Evolutionary conservation across 92 coral and sea anemone genomes (phyloP), one percentile per base, ranked within the genome.

Genomic region (Bergia puertoricense): DNA sequence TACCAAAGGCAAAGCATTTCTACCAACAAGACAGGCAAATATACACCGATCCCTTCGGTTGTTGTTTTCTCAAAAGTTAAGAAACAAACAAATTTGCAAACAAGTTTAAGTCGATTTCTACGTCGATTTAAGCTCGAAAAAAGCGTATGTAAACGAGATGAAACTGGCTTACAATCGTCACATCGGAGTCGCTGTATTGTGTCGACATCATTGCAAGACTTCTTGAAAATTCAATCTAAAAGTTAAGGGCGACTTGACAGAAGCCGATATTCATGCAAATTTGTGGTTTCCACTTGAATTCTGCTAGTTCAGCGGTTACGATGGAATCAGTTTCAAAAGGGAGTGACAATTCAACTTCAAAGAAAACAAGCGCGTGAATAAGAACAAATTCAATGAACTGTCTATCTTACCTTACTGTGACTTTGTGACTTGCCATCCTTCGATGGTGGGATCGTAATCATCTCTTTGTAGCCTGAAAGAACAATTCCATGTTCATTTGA

Each of bases 401-500:
- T 80, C 59, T 79, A 66, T 36, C 50, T 23, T 72, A 84, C 78
- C 87, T 84, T 83, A 6, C 22, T 30, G 20, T 84, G 86, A 20
- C 37, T 37, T 1, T 30, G 87, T 66, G 67, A 9, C 66, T 84
- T 84, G 5, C 65, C 75, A 72, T 84, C 87, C 66, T 84, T 84
- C 42, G 65, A 72, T 72, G 87, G 87, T 79, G 87, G 87, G 66
- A 79, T 84, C 37, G 79, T 84, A n/a, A 84, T 84, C 87, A 84
- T 84, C 43, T 84, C 87, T 72, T 71, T 84, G 44, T 84, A 84
- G 14, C 87, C 87, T 84, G 56, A 69, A 84, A 84, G 68, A 16
- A 84, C 79, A 84, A 84, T 71, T 72, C 87, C 78, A 84, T 84
- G 62, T 68, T 84, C 40, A 46, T 46, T n/a, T 84, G 44, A 84